Percentiles rank a stretch among this genome's conserved stretches.
Evolutionary conservation across 2,888 invertebrate genomes (phyloP).

Genomic region (Sacculina carcini): DNA sequence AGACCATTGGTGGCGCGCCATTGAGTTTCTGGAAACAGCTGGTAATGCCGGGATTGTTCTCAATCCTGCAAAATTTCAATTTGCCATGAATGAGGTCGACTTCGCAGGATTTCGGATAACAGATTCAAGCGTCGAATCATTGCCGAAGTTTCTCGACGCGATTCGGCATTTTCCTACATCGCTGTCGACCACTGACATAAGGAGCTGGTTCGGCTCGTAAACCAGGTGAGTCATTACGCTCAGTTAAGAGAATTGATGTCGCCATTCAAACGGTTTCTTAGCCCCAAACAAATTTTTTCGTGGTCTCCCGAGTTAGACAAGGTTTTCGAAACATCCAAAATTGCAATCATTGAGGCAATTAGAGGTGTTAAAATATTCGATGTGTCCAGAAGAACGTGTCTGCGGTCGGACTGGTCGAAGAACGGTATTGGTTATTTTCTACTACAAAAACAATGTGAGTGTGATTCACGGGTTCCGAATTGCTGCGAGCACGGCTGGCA

Average conservation of each 20-base stretch:
- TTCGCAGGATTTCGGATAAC: constrained; percentile 1
- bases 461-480: not conserved
- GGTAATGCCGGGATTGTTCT: constrained; percentile 1
- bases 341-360: not conserved
- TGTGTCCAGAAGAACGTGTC: not conserved
- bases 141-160: constrained; percentile 3
- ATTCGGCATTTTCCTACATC: no score
- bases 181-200: not conserved
- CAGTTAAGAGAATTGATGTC: constrained; percentile 5
- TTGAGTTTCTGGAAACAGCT: constrained; percentile 3
- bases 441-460: constrained; percentile 3
- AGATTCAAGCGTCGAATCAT: not conserved
- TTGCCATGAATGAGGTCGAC: not conserved
- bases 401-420: not conserved
- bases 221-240: constrained; percentile 6
- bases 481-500: constrained; percentile 1
- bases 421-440: not conserved
- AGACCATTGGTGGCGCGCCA: constrained; percentile 3
- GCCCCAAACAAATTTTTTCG: constrained; percentile 2
- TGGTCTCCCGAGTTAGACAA: constrained; percentile 3
- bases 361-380: constrained; percentile 1
- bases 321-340: constrained; percentile 2
- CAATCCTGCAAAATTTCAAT: constrained; percentile 3
- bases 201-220: constrained; percentile 4
- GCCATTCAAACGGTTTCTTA: constrained; percentile 6